Base-by-base conservation (phyloP, 30 jellyfish, hydroid and myxozoan species). In the Aurelia sp. region DNA sequence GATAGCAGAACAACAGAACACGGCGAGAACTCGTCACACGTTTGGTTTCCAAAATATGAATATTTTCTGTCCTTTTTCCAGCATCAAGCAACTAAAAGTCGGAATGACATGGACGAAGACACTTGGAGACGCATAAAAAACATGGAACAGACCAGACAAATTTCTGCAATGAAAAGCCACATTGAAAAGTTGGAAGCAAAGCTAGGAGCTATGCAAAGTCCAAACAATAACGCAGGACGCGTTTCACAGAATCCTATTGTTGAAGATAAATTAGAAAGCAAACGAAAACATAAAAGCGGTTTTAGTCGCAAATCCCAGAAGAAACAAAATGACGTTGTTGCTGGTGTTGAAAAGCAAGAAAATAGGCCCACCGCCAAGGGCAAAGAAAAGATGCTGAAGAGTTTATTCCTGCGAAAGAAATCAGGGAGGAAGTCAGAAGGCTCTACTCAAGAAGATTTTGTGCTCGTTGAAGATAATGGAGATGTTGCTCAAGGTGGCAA, bases 71-170 rank as follows among this genome's bases (percentile, higher is more conserved):
- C 41, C 40, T 64, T 17, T 64, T 59, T 69, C 13, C 79, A 69
- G 79, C 30, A 11, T 31, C 62, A 33, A 16, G 3, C 35, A 17
- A 17, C 31, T 20, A 41, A 40, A 22, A 41, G 62, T 23, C 57
- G 52, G 16, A 69, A 27, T 40, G 86, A 75, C 16, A 19, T 37
- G 23, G 93, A 84, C 37, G 93, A 84, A 50, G 93, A 84, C 20
- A 47, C 76, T 44, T 73, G 93, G 93, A 61, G 78, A 12, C 86
- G 93, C 16, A 37, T 84, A 20, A 62, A 74, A 47, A 50, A 71
- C 65, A 84, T 84, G 93, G 93, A 84, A 62, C 93, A 84, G 57
- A 60, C 87, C 27, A 84, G 93, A 51, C 63, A 67, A 33, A 84
- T 84, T 3, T 72, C 93, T 0, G 93, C 93, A 21, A 68, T 84